Percentiles rank a stretch among this genome's conserved stretches.
Evolutionary conservation across 2,113 vertebrate species (phyloP).

Genomic region (Shinisaurus crocodilurus): DNA sequence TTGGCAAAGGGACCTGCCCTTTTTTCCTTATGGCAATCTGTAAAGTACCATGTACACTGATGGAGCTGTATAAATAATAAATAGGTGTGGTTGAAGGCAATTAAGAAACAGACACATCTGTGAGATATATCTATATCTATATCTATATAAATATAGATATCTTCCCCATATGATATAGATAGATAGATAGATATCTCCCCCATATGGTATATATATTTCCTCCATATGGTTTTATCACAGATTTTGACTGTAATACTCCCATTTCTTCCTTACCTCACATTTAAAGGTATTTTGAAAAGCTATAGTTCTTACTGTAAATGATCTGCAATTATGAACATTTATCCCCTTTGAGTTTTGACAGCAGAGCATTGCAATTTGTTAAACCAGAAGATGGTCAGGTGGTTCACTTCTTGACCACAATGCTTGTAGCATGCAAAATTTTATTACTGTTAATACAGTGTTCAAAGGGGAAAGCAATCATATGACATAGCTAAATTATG

Average conservation of each 20-base stretch:
- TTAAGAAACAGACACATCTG: background rate
- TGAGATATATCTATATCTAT: background rate
- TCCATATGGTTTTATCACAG: background rate
- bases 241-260: background rate
- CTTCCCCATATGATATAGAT: no score
- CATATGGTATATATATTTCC: background rate
- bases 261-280: background rate
- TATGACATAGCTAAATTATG: slow-evolving; percentile 44
- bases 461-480: slow-evolving; percentile 62
- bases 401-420: slow-evolving; percentile 50
- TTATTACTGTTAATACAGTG: slow-evolving; percentile 55
- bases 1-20: background rate
- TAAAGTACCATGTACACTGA: background rate
- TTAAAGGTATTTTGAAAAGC: slow-evolving; percentile 7
- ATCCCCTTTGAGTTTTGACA: slow-evolving; percentile 50
- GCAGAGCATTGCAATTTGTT: slow-evolving; percentile 59
- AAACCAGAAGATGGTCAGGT: slow-evolving; percentile 48
- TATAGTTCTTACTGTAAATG: background rate
- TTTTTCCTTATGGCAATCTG: background rate
- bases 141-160: no score
- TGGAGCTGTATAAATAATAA: slow-evolving; percentile 13
- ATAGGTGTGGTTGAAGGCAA: slow-evolving; percentile 39
- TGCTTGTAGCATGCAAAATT: slow-evolving; percentile 47
- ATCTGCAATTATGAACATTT: slow-evolving; percentile 48
- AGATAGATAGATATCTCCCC: no score